These are phyloP conservation scores for Tortricodes alternella DNA, from an alignment of 2,888 invertebrate genomes.

Conservation along the genomic window DNA sequence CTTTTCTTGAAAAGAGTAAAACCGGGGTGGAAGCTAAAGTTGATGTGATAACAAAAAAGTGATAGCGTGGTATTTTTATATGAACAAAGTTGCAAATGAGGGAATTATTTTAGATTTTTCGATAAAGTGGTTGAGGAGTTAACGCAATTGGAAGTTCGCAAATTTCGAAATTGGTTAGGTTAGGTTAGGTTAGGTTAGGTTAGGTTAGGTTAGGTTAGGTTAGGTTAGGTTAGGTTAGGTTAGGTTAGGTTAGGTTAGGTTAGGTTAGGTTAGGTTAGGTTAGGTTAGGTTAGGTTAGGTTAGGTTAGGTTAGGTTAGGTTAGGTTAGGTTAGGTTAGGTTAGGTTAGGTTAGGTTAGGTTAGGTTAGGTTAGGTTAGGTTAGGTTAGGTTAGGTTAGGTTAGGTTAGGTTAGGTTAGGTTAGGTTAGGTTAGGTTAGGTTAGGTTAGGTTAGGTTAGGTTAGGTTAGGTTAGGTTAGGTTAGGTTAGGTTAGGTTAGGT, in stretches of 20 bases:
- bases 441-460: slow-evolving; percentile 7
- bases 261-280: slow-evolving; percentile 14
- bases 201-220: slow-evolving; percentile 10
- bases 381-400: slow-evolving; percentile 31
- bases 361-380: slow-evolving; percentile 25
- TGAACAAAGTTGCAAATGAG: too few relatives aligned
- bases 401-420: slow-evolving; percentile 31
- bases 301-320: slow-evolving; percentile 29
- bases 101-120: too few relatives aligned
- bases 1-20: too few relatives aligned
- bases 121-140: too few relatives aligned
- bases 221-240: slow-evolving; percentile 11
- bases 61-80: too few relatives aligned
- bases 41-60: too few relatives aligned
- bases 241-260: slow-evolving; percentile 5
- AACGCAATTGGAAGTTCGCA: too few relatives aligned
- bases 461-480: slow-evolving; percentile 5
- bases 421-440: slow-evolving; percentile 8
- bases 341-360: slow-evolving; percentile 32
- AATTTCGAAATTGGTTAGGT: neutral
- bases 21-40: too few relatives aligned
- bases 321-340: slow-evolving; percentile 33
- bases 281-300: slow-evolving; percentile 22
- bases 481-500: slow-evolving; percentile 27
- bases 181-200: slow-evolving; percentile 4